Evolutionary conservation across 2,797 vertebrate genomes (phyloP).

Genomic region (Coluber constrictor): DNA sequence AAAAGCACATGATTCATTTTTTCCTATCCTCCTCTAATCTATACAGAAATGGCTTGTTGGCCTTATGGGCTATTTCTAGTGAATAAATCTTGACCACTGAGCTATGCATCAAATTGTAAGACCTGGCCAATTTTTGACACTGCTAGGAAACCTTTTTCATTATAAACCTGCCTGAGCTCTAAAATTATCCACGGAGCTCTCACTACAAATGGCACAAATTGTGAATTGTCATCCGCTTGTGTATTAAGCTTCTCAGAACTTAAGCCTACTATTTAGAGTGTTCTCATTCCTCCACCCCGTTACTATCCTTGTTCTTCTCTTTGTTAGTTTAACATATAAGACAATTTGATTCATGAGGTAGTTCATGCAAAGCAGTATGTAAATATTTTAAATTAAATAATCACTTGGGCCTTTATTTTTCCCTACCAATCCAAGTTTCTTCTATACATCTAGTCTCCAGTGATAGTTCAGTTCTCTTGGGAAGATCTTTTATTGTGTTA

Average conservation of each 20-base stretch:
- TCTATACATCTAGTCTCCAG: not conserved
- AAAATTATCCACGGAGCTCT: not conserved
- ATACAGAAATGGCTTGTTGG: not conserved
- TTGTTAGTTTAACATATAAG: not conserved
- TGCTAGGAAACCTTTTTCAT: not conserved
- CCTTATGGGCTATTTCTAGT: not conserved
- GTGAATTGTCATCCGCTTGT: not conserved
- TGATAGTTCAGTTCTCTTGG: not conserved
- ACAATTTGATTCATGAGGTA: not conserved
- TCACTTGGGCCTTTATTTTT: not conserved
- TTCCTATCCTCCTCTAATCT: not conserved
- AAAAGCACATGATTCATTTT: not conserved
- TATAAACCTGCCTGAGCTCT: not conserved
- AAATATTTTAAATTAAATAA: not conserved
- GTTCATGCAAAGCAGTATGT: not conserved
- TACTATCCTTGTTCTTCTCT: not conserved
- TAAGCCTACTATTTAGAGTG: not conserved
- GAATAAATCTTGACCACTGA: not conserved
- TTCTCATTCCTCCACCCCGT: not conserved
- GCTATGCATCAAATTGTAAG: not conserved
- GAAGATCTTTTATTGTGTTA: not conserved
- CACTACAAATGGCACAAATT: not conserved
- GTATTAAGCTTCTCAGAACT: not conserved
- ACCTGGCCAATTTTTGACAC: not conserved
- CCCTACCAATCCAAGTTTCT: not conserved